Evolutionary conservation across 2,888 invertebrate species (phyloP).

Genomic region (Cinara cedri): DNA sequence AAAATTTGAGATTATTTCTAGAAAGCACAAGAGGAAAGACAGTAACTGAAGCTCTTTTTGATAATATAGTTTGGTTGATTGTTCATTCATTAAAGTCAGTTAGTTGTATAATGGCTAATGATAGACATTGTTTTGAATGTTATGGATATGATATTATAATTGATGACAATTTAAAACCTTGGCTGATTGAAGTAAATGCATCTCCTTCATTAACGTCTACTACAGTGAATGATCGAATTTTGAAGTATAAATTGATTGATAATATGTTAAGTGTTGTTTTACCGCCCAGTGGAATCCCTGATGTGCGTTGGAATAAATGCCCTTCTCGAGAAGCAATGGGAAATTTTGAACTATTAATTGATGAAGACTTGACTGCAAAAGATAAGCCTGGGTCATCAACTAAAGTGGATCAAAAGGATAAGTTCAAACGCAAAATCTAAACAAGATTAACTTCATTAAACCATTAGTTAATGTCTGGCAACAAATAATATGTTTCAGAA

Average conservation of each 20-base stretch:
- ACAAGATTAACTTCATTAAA: background rate
- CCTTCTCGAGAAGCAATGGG: conserved; percentile 77
- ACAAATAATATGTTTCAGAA: background rate
- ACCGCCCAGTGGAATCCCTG: conserved; percentile 80
- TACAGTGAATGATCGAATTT: conserved; percentile 89
- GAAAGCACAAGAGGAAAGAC: conserved; percentile 84
- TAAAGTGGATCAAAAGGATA: conserved; percentile 53
- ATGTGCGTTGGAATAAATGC: conserved; percentile 86
- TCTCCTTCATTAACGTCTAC: conserved; percentile 94
- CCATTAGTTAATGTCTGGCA: background rate
- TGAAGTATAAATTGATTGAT: conserved; percentile 92
- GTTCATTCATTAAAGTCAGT: conserved; percentile 93
- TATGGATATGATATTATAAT: conserved; percentile 97
- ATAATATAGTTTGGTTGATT: conserved; percentile 86
- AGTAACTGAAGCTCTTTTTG: conserved; percentile 86
- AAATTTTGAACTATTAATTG: conserved; percentile 82
- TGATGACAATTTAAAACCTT: conserved; percentile 91
- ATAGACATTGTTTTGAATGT: conserved; percentile 90
- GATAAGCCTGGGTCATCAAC: conserved; percentile 51
- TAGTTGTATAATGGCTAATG: conserved; percentile 89
- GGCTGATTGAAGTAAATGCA: conserved; percentile 94
- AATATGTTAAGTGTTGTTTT: conserved; percentile 85
- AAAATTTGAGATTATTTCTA: conserved; percentile 86
- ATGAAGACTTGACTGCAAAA: conserved; percentile 70
- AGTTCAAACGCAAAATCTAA: conserved; percentile 39